A percentile compares a stretch with the other conserved stretches of the same genome.
phyloP scores from a whole-genome alignment of 2,113 vertebrate genomes.

The Meriones unguiculatus region DNA sequence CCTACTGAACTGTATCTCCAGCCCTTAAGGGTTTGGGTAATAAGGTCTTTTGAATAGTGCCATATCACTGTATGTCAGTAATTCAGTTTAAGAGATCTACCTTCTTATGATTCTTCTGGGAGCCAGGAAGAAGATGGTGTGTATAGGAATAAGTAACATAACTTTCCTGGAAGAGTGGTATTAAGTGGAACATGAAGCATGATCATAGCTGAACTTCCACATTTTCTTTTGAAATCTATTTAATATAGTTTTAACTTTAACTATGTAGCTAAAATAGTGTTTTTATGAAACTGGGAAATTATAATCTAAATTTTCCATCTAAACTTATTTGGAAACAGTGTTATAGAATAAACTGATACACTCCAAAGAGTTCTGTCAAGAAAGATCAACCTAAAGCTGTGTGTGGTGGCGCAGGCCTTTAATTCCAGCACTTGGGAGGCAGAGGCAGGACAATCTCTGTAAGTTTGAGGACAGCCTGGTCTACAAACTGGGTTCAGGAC shows the following conservation, averaged over 20 bases:
- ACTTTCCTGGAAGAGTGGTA: background rate
- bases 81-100: background rate
- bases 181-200: slow-evolving; percentile 24
- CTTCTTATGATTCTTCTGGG: background rate
- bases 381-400: background rate
- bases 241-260: slow-evolving; percentile 43
- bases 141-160: slow-evolving; percentile 8
- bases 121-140: background rate
- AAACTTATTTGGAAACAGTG: background rate
- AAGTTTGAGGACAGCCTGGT: no score
- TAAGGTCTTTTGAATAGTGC: slow-evolving; percentile 24
- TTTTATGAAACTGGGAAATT: slow-evolving; percentile 58
- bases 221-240: slow-evolving; percentile 51
- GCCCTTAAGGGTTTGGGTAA: background rate
- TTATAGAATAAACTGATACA: background rate
- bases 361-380: background rate
- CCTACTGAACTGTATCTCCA: background rate
- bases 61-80: background rate
- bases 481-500: no score
- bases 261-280: background rate
- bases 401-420: no score
- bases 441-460: no score
- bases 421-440: no score
- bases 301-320: slow-evolving; percentile 36
- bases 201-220: background rate